phyloP scores from a whole-genome alignment of 1,140 invertebrate species.

The Adoxophyes honmai region DNA sequence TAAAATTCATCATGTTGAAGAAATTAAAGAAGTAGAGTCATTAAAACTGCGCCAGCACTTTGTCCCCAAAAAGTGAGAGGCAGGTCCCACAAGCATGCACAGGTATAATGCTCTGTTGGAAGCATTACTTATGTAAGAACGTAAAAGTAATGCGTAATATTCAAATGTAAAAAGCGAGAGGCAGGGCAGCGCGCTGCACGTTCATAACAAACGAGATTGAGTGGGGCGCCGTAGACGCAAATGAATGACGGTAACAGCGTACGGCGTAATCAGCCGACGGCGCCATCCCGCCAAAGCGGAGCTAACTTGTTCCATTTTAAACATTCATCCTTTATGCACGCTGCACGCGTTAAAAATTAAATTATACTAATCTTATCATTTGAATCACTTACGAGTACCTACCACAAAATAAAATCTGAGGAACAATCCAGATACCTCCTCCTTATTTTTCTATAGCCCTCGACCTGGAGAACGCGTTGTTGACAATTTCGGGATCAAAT shows the following conservation, averaged over 20 bases:
- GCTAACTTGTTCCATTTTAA: neutral
- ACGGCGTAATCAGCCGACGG: conserved; percentile 60
- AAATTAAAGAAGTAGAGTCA: no score
- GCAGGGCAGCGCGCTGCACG: conserved; percentile 46
- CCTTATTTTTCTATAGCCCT: conserved; percentile 1
- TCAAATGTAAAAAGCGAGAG: conserved; percentile 55
- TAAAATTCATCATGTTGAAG: no score
- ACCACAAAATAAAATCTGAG: no score
- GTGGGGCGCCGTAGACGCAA: conserved; percentile 60
- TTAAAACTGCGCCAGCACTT: no score
- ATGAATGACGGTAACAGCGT: conserved; percentile 64
- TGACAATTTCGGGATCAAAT: conserved; percentile 20
- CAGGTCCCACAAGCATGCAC: neutral
- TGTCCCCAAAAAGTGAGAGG: no score
- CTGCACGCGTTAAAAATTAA: no score
- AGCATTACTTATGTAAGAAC: conserved; percentile 40
- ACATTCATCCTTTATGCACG: no score
- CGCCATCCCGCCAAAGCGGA: conserved; percentile 28
- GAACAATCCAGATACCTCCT: neutral
- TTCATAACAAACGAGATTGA: conserved; percentile 74
- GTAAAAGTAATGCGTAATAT: conserved; percentile 55
- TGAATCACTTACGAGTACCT: no score
- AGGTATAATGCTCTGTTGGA: conserved; percentile 4
- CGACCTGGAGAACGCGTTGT: neutral
- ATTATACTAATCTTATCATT: no score